These are phyloP conservation scores for Lateolabrax maculatus DNA, from an alignment of 2,797 vertebrate species.

Conservation along the genomic window DNA sequence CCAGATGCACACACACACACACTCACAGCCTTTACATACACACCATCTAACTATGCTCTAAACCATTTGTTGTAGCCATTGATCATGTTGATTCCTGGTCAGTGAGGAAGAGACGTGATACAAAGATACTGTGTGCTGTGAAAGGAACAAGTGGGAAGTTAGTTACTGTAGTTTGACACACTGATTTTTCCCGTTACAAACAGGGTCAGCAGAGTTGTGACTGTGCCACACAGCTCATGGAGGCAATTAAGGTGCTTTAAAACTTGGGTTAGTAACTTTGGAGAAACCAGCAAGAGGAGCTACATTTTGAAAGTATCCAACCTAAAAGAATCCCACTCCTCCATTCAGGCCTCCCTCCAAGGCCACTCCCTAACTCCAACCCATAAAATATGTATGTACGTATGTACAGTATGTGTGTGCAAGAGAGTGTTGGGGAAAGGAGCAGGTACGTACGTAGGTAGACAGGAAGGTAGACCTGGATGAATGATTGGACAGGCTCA, in stretches of 20 bases:
- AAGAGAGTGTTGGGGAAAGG: too few relatives aligned
- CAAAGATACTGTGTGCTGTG: neutral
- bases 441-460: too few relatives aligned
- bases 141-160: neutral
- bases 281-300: too few relatives aligned
- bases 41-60: neutral
- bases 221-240: neutral
- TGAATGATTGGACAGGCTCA: too few relatives aligned
- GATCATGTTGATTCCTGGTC: neutral
- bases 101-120: neutral
- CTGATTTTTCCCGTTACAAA: neutral
- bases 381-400: too few relatives aligned
- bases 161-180: neutral
- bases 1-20: neutral
- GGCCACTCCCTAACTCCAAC: too few relatives aligned
- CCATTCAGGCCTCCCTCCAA: too few relatives aligned
- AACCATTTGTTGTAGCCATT: neutral
- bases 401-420: too few relatives aligned
- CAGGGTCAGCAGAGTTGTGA: neutral
- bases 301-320: too few relatives aligned
- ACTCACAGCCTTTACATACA: neutral
- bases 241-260: neutral
- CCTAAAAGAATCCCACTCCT: too few relatives aligned
- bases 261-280: too few relatives aligned
- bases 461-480: too few relatives aligned